Percentiles rank a stretch among this genome's conserved stretches.
Conservation (phyloP, 2,888 invertebrate genomes). For the Drosophila greeni region DNA sequence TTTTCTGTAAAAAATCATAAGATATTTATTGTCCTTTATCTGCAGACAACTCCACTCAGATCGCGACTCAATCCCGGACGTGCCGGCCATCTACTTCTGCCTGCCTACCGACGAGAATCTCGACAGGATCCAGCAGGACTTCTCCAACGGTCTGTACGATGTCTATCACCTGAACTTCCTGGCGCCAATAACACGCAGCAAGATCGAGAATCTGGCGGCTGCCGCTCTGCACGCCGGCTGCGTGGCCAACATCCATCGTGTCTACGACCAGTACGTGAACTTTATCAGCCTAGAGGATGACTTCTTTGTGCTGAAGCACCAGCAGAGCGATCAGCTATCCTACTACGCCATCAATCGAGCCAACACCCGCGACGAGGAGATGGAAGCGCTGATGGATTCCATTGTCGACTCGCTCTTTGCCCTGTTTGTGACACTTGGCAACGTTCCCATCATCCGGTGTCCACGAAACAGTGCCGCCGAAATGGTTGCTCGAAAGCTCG, state of each 20-base stretch:
- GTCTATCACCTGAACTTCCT: conserved; percentile 98
- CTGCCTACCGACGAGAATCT: conserved; percentile 97
- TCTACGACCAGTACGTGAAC: conserved; percentile 98
- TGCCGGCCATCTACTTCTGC: conserved; percentile 99
- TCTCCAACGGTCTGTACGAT: conserved; percentile 94
- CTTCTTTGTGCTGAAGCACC: conserved; percentile 95
- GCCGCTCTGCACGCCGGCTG: conserved; percentile 94
- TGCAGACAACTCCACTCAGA: conserved; percentile 91
- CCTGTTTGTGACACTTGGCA: conserved; percentile 96
- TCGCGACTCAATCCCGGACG: conserved; percentile 96
- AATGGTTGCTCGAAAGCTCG: conserved; percentile 97
- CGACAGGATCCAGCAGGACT: conserved; percentile 93
- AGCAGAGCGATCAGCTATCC: conserved; percentile 92
- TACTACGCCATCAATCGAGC: conserved; percentile 97
- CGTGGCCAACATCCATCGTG: conserved; percentile 94
- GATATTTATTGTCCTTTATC: conserved; percentile 3
- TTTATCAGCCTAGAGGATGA: conserved; percentile 99
- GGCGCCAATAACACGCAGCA: conserved; percentile 94
- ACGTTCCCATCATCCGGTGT: conserved; percentile 81
- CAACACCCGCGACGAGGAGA: conserved; percentile 96
- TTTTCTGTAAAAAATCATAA: background rate
- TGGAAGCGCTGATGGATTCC: conserved; percentile 94
- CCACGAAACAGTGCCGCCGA: conserved; percentile 98
- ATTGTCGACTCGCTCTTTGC: conserved; percentile 98
- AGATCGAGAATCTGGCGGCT: conserved; percentile 96